Evolutionary conservation across 2,888 invertebrate species (phyloP).

Genomic region (Drosophila setosimentum): DNA sequence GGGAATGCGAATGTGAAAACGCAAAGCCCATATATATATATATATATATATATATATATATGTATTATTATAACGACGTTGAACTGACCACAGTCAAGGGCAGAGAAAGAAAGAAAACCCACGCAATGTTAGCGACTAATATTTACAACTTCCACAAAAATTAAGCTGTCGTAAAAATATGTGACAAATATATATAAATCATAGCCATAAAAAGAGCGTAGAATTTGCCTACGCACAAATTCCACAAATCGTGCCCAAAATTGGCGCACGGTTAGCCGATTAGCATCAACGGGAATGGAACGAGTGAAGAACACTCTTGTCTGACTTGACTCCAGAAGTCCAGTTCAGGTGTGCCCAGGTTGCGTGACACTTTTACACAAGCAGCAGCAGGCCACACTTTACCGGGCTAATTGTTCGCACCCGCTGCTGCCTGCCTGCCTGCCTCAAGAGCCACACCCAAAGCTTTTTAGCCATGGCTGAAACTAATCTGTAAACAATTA

Average conservation of each 20-base stretch:
- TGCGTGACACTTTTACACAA: slow-evolving; percentile 75
- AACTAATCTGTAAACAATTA: slow-evolving; percentile 77
- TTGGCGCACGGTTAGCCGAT: slow-evolving; percentile 64
- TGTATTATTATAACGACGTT: slow-evolving; percentile 3
- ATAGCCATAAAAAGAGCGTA: slow-evolving; percentile 40
- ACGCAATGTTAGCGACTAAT: slow-evolving; percentile 32
- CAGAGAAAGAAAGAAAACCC: slow-evolving; percentile 17
- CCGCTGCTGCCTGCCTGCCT: slow-evolving; percentile 34
- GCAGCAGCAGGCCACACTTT: slow-evolving; percentile 39
- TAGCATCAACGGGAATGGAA: slow-evolving; percentile 59
- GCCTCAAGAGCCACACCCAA: slow-evolving; percentile 63
- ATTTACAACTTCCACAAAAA: slow-evolving; percentile 43
- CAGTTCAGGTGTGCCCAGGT: slow-evolving; percentile 51
- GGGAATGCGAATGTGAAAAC: slow-evolving; percentile 21
- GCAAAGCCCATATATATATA: slow-evolving; percentile 3
- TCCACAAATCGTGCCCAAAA: slow-evolving; percentile 74
- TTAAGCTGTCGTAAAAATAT: slow-evolving; percentile 37
- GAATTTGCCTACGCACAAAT: slow-evolving; percentile 38
- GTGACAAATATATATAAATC: slow-evolving; percentile 58
- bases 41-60: not conserved
- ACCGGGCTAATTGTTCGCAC: slow-evolving; percentile 72
- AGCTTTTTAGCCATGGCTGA: slow-evolving; percentile 37
- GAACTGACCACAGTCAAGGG: slow-evolving; percentile 60
- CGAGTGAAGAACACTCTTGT: slow-evolving; percentile 65
- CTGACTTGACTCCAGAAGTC: not conserved